Percentiles rank a stretch among this genome's conserved stretches.
Evolutionary conservation across 2,113 vertebrate genomes (phyloP).

Genomic region (Clarias gariepinus): DNA sequence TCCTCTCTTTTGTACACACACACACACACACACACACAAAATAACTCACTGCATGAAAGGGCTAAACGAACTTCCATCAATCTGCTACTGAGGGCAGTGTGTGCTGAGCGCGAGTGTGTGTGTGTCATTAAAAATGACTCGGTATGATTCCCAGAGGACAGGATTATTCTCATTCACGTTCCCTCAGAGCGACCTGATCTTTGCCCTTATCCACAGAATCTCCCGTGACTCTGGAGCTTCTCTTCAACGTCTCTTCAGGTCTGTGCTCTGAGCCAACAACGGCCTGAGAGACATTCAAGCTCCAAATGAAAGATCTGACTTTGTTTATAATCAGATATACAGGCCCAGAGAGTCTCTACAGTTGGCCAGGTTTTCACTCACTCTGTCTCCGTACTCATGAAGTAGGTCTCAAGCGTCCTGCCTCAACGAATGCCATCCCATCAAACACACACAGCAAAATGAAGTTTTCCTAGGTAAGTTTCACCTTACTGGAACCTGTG

Average conservation of each 20-base stretch:
- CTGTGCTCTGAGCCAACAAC: background rate
- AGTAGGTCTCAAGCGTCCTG: too few species aligned
- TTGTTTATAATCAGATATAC: background rate
- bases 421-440: too few species aligned
- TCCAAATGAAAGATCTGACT: background rate
- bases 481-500: too few species aligned
- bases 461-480: too few species aligned
- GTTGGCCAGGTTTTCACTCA: background rate
- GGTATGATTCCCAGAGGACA: slow-evolving; percentile 17
- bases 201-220: slow-evolving; percentile 21
- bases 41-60: background rate
- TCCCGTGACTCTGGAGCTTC: slow-evolving; percentile 21
- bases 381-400: too few species aligned
- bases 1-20: too few species aligned
- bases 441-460: too few species aligned
- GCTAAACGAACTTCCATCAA: slow-evolving; percentile 33
- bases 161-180: slow-evolving; percentile 6
- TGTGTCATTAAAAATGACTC: slow-evolving; percentile 15
- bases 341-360: background rate
- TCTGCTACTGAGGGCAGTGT: slow-evolving; percentile 8
- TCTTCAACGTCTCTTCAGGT: slow-evolving; percentile 7
- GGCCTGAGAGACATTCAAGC: too few species aligned
- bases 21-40: slow-evolving; percentile 2
- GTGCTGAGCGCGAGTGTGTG: background rate
- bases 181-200: slow-evolving; percentile 10